Evolutionary conservation across 2,888 invertebrate genomes (phyloP).

Genomic region (Scaeva pyrastri): DNA sequence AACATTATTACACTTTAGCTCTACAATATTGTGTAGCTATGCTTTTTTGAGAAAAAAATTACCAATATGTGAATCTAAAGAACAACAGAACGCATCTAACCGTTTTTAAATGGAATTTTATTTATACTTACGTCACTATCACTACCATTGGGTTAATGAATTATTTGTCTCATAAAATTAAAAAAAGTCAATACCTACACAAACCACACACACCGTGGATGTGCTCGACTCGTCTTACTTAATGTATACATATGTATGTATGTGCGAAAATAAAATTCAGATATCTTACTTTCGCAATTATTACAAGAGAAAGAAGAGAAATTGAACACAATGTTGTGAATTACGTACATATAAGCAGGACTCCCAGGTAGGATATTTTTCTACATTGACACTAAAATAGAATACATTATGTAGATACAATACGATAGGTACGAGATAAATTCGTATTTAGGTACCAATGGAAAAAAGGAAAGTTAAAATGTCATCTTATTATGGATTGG

Average conservation of each 20-base stretch:
- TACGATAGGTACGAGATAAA: not conserved
- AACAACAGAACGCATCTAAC: conserved; percentile 39
- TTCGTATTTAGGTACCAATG: not conserved
- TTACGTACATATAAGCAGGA: conserved; percentile 40
- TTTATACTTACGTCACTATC: conserved; percentile 58
- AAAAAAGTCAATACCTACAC: conserved; percentile 43
- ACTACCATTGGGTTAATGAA: conserved; percentile 37
- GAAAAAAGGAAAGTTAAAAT: conserved; percentile 61
- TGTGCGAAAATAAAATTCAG: conserved; percentile 50
- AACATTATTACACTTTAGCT: too few species aligned
- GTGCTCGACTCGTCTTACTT: not conserved
- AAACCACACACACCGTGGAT: conserved; percentile 65
- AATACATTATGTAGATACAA: conserved; percentile 54
- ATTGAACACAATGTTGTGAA: conserved; percentile 42
- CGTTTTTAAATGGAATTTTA: conserved; percentile 50
- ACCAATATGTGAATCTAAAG: not conserved
- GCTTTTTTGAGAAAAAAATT: not conserved
- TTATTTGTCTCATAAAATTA: conserved; percentile 62
- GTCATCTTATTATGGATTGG: conserved; percentile 69
- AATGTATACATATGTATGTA: too few species aligned
- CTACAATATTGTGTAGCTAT: too few species aligned
- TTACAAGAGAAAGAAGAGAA: conserved; percentile 52
- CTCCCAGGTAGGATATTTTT: conserved; percentile 31
- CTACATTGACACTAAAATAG: conserved; percentile 48
- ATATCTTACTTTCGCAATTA: conserved; percentile 69